Evolutionary conservation across 2,888 invertebrate species (phyloP).

Genomic region (Epiblema foenella): DNA sequence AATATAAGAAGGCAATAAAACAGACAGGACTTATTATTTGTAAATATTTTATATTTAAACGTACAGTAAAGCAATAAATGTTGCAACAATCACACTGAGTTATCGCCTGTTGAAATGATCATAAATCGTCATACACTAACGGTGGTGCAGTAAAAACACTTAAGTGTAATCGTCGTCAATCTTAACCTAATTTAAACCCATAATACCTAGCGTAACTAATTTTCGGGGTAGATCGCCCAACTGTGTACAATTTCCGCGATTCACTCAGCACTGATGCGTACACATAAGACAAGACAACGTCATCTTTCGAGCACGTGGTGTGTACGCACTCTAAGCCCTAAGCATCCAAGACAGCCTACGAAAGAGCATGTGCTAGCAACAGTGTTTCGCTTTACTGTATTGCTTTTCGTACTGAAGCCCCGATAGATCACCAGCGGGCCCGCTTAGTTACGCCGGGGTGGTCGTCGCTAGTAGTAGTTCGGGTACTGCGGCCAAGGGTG

Average conservation of each 20-base stretch:
- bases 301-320: neutral
- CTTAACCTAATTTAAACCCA: constrained; percentile 13
- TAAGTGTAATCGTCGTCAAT: constrained; percentile 43
- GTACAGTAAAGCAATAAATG: constrained; percentile 34
- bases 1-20: neutral
- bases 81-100: constrained; percentile 19
- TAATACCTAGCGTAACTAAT: constrained; percentile 31
- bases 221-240: neutral
- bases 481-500: constrained; percentile 80
- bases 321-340: neutral
- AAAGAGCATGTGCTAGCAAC: neutral
- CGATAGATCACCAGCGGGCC: neutral
- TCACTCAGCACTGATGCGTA: neutral
- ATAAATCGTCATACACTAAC: constrained; percentile 27
- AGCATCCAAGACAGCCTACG: neutral
- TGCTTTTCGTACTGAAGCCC: neutral
- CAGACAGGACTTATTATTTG: neutral
- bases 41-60: constrained; percentile 39
- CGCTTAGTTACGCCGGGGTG: constrained; percentile 14
- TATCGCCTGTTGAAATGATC: constrained; percentile 8
- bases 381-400: neutral
- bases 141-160: constrained; percentile 38
- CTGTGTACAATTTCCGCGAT: neutral
- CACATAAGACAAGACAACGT: neutral
- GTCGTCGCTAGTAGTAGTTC: constrained; percentile 73